Base-by-base conservation (phyloP, 23 tunicate genomes). In the Diplosoma virens region DNA sequence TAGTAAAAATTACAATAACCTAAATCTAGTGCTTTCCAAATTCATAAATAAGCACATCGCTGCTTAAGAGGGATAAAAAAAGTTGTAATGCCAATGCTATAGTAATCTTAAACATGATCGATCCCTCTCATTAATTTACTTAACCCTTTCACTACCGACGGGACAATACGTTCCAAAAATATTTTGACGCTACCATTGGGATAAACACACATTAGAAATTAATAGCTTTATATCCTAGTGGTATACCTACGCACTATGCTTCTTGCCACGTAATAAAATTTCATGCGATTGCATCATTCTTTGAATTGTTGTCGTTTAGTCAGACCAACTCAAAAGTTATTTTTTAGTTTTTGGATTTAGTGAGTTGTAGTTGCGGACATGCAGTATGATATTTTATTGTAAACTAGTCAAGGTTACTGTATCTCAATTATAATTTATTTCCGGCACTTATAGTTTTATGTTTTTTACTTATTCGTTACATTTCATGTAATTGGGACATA, bases 101-200 rank as follows among this genome's bases (percentile, higher is more conserved):
- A n/a, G n/a, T n/a, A n/a, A n/a, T n/a, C n/a, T n/a, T n/a, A n/a
- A n/a, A n/a, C n/a, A n/a, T n/a, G n/a, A n/a, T n/a, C n/a, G n/a
- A n/a, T n/a, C n/a, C n/a, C n/a, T n/a, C n/a, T n/a, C n/a, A n/a
- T n/a, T n/a, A n/a, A n/a, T n/a, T n/a, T n/a, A 56, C 69, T 61
- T 61, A 61, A 61, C 69, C 69, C 69, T 61, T 61, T 61, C 35
- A 61, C 35, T 61, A 28, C 69, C 69, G 30, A 29, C 69, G 69
- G 69, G 69, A 61, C 69, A 29, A 61, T 61, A 29, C 3, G 69
- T 61, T 35, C 69, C 69, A 61, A 61, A 61, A 28, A 27, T 61
- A 27, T 61, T 61, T 61, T 61, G 69, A 61, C 28, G 18, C 69
- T 61, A 61, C 69, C 69, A 61, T 61, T 61, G 69, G 69, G 17